phyloP scores from a whole-genome alignment of 2,888 invertebrate genomes.

The Bunonema sp. region DNA sequence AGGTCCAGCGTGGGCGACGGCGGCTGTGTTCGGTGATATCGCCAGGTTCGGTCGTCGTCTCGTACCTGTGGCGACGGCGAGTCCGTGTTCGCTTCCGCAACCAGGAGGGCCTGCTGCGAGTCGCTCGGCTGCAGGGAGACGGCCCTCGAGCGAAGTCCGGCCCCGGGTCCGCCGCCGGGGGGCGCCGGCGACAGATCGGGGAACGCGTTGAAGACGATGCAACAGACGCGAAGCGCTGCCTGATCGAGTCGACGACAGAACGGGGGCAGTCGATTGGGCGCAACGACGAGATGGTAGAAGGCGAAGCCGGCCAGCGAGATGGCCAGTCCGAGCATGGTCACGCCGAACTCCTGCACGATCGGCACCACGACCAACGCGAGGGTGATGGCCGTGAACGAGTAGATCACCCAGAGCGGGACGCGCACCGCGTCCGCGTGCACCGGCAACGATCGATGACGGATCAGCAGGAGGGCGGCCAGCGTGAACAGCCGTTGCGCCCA shows the following conservation, averaged over 20 bases:
- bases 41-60: conserved; percentile 5
- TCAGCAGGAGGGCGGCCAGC: conserved; percentile 29
- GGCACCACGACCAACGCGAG: conserved; percentile 38
- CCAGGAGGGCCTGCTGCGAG: conserved; percentile 27
- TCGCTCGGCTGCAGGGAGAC: conserved; percentile 18
- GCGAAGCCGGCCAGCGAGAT: conserved; percentile 30
- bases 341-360: conserved; percentile 26
- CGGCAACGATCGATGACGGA: conserved; percentile 30
- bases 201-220: conserved; percentile 33
- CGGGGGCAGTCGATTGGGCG: conserved; percentile 18
- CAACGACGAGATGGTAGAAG: conserved; percentile 30
- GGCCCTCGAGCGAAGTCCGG: conserved; percentile 11
- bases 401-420: conserved; percentile 27
- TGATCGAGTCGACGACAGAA: conserved; percentile 3
- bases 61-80: too few species aligned
- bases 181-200: conserved; percentile 26
- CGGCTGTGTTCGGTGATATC: conserved; percentile 3
- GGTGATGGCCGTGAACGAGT: conserved; percentile 25
- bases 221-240: conserved; percentile 8
- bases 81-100: too few species aligned
- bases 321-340: conserved; percentile 31
- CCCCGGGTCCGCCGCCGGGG: conserved; percentile 7
- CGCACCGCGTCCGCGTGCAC: conserved; percentile 39
- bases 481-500: conserved; percentile 43
- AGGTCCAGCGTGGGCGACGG: conserved; percentile 20